Base-by-base conservation (phyloP, 2,113 vertebrate genomes). In the Vicugna pacos region DNA sequence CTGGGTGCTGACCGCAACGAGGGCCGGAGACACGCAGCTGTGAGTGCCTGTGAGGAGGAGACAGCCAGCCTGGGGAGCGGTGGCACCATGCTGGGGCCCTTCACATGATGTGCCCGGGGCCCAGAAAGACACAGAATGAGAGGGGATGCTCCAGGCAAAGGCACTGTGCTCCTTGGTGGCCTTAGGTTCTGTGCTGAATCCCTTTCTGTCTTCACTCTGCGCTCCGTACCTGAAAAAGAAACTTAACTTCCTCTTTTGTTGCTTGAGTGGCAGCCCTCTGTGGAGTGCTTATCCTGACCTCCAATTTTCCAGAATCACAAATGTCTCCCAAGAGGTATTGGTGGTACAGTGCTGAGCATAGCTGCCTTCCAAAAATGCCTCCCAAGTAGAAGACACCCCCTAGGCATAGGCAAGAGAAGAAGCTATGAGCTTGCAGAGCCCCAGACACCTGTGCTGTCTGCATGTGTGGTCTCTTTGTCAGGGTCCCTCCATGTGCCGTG, bases 1-100 rank as follows among this genome's bases (percentile, higher is more conserved):
- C 98, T 99, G 96, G 99, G 99, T 93, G 99, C 99, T 5, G 99
- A 99, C 98, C 98, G 99, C 82, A 99, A 99, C 46, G 99, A 99
- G 98, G 99, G 99, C 75, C 99, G 99, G 69, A 99, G 99, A 58
- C 99, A 99, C 11, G 99, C 99, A 24, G 99, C 99, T 77, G 99
- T 99, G 98, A 99, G 99, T 98, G 50, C 22, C 69, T 2, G 1
- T 2, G 2, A 82, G 69, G n/a, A 24, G 52, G 30, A 24, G 19
- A 2, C 24, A 3, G 58, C 42, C 46, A 11, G 50, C 35, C 35
- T 15, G 3, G 72, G 67, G 72, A 22, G 32, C 0, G 0, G 0
- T n/a, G 69, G 35, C 4, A 0, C 26, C 0, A 0, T 32, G 2
- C 17, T 3, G 0, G n/a, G 70, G 8, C 52, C 67, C 88, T 46